Percentiles rank a stretch among this genome's conserved stretches.
Evolutionary conservation across 2,113 vertebrate species (phyloP).

Genomic region (Siphamia tubifer): DNA sequence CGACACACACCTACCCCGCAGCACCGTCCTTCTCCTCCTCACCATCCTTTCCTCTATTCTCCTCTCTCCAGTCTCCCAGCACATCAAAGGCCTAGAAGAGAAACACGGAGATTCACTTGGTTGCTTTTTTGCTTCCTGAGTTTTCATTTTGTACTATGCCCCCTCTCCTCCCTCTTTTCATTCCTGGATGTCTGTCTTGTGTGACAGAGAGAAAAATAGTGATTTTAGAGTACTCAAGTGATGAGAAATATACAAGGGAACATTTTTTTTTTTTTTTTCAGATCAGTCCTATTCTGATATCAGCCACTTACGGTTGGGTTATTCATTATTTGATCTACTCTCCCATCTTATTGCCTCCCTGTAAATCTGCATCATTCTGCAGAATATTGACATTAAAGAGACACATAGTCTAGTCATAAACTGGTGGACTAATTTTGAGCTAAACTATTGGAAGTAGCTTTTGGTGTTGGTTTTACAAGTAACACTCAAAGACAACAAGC

Average conservation of each 20-base stretch:
- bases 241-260: too few species aligned
- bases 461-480: background rate
- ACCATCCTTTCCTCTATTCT: constrained; percentile 7
- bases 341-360: background rate
- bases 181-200: background rate
- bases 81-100: constrained; percentile 59
- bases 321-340: background rate
- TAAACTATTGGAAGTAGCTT: background rate
- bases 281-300: too few species aligned
- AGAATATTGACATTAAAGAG: background rate
- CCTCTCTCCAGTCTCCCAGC: constrained; percentile 6
- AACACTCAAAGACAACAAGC: background rate
- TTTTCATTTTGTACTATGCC: constrained; percentile 12
- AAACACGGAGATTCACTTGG: constrained; percentile 6
- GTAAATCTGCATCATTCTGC: background rate
- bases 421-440: too few species aligned
- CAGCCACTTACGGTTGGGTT: too few species aligned
- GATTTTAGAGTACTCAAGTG: background rate
- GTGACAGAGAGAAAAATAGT: background rate
- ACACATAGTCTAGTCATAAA: too few species aligned
- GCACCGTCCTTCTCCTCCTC: constrained; percentile 10
- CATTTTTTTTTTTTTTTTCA: too few species aligned
- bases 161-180: background rate
- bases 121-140: constrained; percentile 11
- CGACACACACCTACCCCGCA: constrained; percentile 32